A percentile compares a stretch with the other conserved stretches of the same genome.
Conservation (phyloP, 2,888 invertebrate genomes). For the Periphyllus acericola region DNA sequence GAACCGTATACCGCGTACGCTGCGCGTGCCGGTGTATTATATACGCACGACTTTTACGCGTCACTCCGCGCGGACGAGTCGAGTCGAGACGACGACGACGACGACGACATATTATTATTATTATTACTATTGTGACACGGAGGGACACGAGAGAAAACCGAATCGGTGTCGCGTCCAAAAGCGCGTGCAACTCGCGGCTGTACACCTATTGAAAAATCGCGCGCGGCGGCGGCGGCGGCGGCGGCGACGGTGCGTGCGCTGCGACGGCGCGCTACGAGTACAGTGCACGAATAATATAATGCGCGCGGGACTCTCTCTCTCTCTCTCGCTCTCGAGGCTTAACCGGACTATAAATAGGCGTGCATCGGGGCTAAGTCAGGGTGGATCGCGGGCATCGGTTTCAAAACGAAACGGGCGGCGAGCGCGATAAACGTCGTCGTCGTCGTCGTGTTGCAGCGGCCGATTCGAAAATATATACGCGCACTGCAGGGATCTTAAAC, state of each 20-base stretch:
- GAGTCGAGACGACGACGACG: not conserved
- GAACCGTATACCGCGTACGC: no score
- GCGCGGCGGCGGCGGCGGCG: not conserved
- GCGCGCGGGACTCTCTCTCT: conserved; percentile 27
- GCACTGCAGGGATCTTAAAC: no score
- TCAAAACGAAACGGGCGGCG: not conserved
- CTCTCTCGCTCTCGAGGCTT: conserved; percentile 34
- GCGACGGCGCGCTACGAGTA: not conserved
- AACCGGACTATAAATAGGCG: conserved; percentile 50
- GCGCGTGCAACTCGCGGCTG: not conserved
- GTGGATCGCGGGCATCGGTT: conserved; percentile 38
- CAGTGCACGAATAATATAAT: no score
- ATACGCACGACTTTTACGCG: no score
- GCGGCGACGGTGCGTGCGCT: conserved; percentile 8
- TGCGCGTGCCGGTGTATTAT: no score
- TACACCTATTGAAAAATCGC: not conserved
- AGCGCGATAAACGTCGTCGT: conserved; percentile 11
- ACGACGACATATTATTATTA: not conserved
- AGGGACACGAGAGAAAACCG: not conserved
- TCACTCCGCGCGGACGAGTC: not conserved
- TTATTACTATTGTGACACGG: not conserved
- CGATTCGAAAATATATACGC: not conserved
- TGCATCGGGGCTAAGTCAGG: conserved; percentile 8
- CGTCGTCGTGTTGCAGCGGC: not conserved
- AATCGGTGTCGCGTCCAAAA: not conserved